Conservation (phyloP, 2,888 invertebrate genomes). For the Trichogramma evanescens region DNA sequence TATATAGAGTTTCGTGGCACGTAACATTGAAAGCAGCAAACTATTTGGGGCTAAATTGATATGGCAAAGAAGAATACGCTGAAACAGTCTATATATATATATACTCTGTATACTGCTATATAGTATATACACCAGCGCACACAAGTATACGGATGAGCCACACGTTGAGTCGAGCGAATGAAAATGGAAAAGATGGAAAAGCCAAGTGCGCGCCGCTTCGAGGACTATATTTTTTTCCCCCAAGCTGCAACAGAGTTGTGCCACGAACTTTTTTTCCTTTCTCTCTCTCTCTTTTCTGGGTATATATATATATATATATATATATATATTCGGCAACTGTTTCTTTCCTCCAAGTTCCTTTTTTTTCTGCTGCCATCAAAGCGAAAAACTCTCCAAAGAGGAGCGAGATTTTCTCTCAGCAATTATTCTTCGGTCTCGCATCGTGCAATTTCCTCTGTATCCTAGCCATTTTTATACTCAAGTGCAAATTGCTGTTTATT, state of each 20-base stretch:
- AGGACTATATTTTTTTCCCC: conserved; percentile 9
- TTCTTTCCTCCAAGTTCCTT: conserved; percentile 14
- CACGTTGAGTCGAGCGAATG: background rate
- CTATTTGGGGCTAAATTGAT: no score
- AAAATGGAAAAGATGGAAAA: background rate
- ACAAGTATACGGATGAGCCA: no score
- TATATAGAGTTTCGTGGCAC: no score
- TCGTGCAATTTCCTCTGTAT: background rate
- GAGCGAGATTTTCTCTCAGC: background rate
- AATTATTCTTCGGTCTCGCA: conserved; percentile 9
- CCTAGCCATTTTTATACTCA: conserved; percentile 1
- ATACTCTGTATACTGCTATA: no score
- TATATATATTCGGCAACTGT: conserved; percentile 6
- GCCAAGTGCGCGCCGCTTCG: conserved; percentile 5
- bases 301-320: no score
- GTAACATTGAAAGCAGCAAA: no score
- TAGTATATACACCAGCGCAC: no score
- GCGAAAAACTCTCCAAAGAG: background rate
- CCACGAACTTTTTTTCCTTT: conserved; percentile 2
- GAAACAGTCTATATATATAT: no score
- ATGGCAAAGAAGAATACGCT: no score
- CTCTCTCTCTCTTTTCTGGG: conserved; percentile 15
- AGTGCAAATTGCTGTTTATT: conserved; percentile 12
- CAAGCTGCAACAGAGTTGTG: background rate
- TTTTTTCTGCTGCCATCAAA: background rate